phyloP scores from a whole-genome alignment of 2,888 invertebrate genomes.

The Iselma pallidipennis region DNA sequence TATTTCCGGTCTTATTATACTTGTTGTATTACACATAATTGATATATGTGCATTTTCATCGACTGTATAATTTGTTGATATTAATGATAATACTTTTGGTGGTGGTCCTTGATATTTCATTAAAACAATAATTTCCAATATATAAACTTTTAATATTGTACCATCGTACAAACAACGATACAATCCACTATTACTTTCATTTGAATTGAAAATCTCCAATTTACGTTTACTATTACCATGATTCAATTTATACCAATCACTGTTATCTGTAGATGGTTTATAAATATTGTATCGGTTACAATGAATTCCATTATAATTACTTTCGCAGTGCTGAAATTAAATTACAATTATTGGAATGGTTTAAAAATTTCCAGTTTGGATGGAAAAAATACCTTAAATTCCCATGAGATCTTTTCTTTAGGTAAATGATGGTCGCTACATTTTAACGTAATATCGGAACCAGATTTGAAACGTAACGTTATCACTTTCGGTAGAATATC shows the following conservation, averaged over 20 bases:
- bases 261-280: constrained; percentile 7
- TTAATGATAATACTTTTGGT: constrained; percentile 43
- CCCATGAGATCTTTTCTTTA: constrained; percentile 38
- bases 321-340: constrained; percentile 37
- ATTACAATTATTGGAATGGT: too few relatives aligned
- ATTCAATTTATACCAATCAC: constrained; percentile 34
- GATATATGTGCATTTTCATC: constrained; percentile 45
- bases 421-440: constrained; percentile 36
- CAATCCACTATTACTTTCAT: constrained; percentile 41
- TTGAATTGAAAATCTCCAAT: constrained; percentile 40
- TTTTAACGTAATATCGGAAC: constrained; percentile 42
- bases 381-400: constrained; percentile 40
- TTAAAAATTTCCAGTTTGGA: constrained; percentile 6
- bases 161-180: constrained; percentile 46
- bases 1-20: constrained; percentile 46
- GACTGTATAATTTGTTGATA: constrained; percentile 44
- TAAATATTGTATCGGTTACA: constrained; percentile 31
- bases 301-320: constrained; percentile 35
- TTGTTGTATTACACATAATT: constrained; percentile 50
- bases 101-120: constrained; percentile 38
- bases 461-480: constrained; percentile 38
- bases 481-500: constrained; percentile 35
- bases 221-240: constrained; percentile 32
- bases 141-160: constrained; percentile 38
- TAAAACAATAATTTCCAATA: constrained; percentile 44